phyloP scores from a whole-genome alignment of 2,888 invertebrate species.

The Buathra laborator region DNA sequence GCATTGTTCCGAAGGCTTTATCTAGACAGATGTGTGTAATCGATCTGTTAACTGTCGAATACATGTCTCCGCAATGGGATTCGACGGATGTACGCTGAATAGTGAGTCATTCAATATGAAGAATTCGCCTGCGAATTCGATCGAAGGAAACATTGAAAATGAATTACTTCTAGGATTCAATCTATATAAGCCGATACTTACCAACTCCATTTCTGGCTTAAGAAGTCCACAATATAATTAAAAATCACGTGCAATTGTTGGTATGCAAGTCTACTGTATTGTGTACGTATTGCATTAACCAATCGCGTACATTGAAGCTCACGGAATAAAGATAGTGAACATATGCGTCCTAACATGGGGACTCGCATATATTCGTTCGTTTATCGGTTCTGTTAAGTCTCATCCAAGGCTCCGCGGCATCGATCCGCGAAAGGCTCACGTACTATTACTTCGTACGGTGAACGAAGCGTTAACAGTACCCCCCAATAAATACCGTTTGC shows the following conservation, averaged over 20 bases:
- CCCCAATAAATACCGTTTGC: not conserved
- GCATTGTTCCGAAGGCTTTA: slow-evolving; percentile 30
- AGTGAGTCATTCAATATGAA: no score
- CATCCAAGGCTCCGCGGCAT: slow-evolving; percentile 53
- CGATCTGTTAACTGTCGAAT: slow-evolving; percentile 44
- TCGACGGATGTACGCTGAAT: not conserved
- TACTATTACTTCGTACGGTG: slow-evolving; percentile 5
- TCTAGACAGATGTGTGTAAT: slow-evolving; percentile 42
- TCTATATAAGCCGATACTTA: no score
- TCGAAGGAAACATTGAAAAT: no score
- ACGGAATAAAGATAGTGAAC: not conserved
- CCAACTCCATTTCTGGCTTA: no score
- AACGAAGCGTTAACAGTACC: not conserved
- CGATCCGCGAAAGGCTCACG: slow-evolving; percentile 44
- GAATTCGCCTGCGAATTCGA: no score
- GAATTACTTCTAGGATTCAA: no score
- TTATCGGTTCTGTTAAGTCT: slow-evolving; percentile 45
- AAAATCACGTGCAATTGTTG: no score
- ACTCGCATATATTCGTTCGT: slow-evolving; percentile 13
- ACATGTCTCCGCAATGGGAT: not conserved
- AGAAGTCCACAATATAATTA: no score
- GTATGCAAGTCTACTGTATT: no score
- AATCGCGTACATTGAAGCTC: no score
- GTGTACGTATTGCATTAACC: no score
- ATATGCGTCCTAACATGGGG: not conserved